phyloP scores from a whole-genome alignment of 2,113 vertebrate genomes.

The Chamaetylas fuelleborni region DNA sequence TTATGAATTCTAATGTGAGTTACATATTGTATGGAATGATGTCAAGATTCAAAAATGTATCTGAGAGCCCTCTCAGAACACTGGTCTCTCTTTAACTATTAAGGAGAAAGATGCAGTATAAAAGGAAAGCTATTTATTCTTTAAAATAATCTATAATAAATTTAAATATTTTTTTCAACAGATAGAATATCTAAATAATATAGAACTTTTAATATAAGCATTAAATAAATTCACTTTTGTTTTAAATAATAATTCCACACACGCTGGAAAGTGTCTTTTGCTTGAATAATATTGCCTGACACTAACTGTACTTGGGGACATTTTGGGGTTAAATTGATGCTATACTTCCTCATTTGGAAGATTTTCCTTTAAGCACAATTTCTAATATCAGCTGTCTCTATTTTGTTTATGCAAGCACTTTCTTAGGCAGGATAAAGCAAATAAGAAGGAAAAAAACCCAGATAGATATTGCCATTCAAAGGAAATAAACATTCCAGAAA shows the following conservation, averaged over 20 bases:
- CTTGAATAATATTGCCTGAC: neutral
- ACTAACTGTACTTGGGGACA: neutral
- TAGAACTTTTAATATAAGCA: neutral
- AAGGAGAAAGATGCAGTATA: neutral
- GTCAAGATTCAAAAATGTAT: neutral
- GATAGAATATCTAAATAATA: neutral
- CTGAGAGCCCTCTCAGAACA: neutral
- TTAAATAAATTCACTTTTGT: neutral
- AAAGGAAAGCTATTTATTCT: neutral
- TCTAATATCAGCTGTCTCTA: neutral
- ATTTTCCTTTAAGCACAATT: neutral
- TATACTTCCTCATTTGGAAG: neutral
- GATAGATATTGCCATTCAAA: neutral
- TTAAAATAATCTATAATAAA: neutral
- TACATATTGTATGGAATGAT: neutral
- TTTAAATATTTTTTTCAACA: neutral
- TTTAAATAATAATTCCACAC: neutral
- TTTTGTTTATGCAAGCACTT: neutral
- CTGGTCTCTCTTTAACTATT: neutral
- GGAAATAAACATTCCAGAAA: neutral
- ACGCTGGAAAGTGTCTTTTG: neutral
- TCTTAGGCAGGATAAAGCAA: neutral
- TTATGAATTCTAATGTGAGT: constrained; percentile 22
- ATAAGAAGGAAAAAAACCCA: neutral
- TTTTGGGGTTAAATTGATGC: neutral